These are phyloP conservation scores for Rattus rattus DNA, from an alignment of 2,113 vertebrate species.

Conservation along the genomic window DNA sequence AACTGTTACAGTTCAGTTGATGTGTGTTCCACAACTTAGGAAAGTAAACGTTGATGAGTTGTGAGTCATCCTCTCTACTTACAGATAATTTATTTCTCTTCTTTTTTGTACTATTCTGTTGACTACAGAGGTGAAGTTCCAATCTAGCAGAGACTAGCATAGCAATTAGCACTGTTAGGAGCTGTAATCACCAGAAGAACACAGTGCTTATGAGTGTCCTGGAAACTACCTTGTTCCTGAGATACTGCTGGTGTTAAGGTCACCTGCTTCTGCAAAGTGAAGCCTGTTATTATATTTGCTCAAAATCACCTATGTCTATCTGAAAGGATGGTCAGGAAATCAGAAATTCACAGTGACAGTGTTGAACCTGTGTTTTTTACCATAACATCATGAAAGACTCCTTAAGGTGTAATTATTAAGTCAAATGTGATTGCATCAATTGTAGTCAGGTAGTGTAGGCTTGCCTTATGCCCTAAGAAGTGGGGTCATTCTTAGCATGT, in stretches of 20 bases:
- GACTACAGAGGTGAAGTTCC: background rate
- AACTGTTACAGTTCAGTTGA: background rate
- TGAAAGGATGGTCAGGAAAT: background rate
- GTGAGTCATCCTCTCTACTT: background rate
- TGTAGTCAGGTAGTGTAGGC: background rate
- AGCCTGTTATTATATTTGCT: conserved; percentile 2
- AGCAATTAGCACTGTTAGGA: background rate
- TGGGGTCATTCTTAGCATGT: background rate
- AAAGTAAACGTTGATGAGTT: background rate
- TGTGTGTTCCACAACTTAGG: background rate
- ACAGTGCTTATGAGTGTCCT: background rate
- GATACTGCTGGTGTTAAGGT: background rate
- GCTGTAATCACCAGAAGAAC: background rate
- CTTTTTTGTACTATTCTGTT: background rate
- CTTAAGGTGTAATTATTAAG: background rate
- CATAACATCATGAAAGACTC: background rate
- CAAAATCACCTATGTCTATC: background rate
- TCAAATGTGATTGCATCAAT: background rate
- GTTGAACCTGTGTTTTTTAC: background rate
- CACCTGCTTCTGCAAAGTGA: background rate
- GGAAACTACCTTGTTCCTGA: background rate
- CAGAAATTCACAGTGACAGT: background rate
- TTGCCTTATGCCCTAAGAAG: conserved; percentile 2
- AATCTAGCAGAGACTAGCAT: background rate
- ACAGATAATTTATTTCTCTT: background rate